Conservation (phyloP, 2,113 vertebrate genomes). For the Chlorocebus sabaeus region DNA sequence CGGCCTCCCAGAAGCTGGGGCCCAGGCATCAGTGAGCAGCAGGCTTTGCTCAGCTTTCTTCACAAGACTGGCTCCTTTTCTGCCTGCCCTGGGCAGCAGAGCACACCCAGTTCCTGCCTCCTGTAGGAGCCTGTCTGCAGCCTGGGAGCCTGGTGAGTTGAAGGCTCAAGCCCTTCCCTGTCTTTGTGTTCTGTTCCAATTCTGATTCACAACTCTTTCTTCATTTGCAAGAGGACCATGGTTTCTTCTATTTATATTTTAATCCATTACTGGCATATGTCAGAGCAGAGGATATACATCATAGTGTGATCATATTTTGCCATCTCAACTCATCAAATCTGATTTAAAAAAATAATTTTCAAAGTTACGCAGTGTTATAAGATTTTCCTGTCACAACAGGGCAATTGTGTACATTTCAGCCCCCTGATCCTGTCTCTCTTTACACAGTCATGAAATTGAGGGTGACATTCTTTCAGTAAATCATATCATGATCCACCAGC, state of each 20-base stretch:
- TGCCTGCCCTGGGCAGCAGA: not conserved
- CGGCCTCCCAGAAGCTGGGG: not conserved
- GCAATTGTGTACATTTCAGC: not conserved
- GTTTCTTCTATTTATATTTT: not conserved
- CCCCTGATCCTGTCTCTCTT: slow-evolving; percentile 66
- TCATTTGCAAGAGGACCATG: not conserved
- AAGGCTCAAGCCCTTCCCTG: not conserved
- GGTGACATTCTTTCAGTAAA: slow-evolving; percentile 66
- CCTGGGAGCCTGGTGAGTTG: not conserved
- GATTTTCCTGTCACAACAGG: slow-evolving; percentile 40
- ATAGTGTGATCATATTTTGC: not conserved
- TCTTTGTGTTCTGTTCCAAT: not conserved
- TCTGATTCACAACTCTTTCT: not conserved
- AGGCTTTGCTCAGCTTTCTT: not conserved
- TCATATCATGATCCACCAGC: slow-evolving; percentile 72
- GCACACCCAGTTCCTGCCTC: not conserved
- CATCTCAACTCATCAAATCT: not conserved
- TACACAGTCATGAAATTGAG: not conserved
- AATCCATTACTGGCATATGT: not conserved
- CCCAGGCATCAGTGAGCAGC: not conserved
- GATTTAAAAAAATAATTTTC: not conserved
- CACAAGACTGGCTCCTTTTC: not conserved
- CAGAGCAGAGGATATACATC: not conserved
- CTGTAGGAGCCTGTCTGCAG: not conserved
- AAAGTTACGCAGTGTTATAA: not conserved